Base-by-base conservation (phyloP, 2,888 invertebrate genomes). In the Leucozona laternaria region DNA sequence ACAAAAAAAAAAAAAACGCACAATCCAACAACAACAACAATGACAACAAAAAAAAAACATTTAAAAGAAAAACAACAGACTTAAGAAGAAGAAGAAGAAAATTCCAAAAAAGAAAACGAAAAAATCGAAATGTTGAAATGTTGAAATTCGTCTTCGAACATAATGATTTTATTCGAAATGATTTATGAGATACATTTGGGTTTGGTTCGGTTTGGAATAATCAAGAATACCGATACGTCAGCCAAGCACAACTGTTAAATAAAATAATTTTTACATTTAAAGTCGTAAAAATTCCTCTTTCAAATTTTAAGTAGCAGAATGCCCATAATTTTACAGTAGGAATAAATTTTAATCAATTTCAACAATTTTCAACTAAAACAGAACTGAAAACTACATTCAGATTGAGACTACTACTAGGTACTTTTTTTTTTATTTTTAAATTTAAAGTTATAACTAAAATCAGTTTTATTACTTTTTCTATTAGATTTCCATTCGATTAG, bases 1-100 rank as follows among this genome's bases (percentile, higher is more conserved):
- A 50, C 72, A 80, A 72, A 72, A 77, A 15, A 40, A 53, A 15
- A 50, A 77, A 80, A 72, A 72, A 77, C 78, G 71, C 82, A 82
- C 82, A 53, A 86, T 77, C 68, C 68, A 72, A 45, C 15, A 70
- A 79, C 34, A 71, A 72, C 28, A 66, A 11, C 5, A 22, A 48
- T 10, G 20, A 45, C 37, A 34, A 60, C 11, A 31, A 28, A 60
- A 62, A 22, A 45, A 71, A 37, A 17, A 10, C 13, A 1, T 31
- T 28, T 15, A 66, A 50, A 48, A 66, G 15, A 71, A 70, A 58
- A 55, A 53, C 15, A 55, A 34, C 31, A 73, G 31, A 66, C 15
- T 20, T 25, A 60, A 55, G 11, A 34, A 34, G 58, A 58, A 37
- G 22, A 20, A 70, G 62, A 78, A 53, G 37, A 60, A 68, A 71